Evolutionary conservation across 2,797 vertebrate species (phyloP), one percentile per base, ranked within the genome.

Genomic region (Mallotus villosus): DNA sequence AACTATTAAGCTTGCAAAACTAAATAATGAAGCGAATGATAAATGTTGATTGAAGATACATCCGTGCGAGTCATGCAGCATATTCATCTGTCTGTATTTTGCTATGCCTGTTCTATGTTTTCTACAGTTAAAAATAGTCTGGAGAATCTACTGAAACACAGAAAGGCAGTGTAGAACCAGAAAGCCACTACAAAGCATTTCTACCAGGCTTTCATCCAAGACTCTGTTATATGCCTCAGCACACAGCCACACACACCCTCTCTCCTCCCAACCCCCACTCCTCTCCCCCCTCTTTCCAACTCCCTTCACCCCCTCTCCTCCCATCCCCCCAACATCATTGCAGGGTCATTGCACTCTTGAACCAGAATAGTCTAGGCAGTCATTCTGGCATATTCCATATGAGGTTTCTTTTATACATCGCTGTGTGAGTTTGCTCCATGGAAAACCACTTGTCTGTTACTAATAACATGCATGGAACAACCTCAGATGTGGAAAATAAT

Each of bases 301-400:
- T 22, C 64, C 63, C n/a, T 22, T n/a, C n/a, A 24, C 22, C 41
- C 64, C 22, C 37, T 24, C 41, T 21, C 55, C 66, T 59, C 64
- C 78, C 71, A 49, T 53, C 74, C 82, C 79, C 81, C 81, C 25
- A 1, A 77, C 79, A 74, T 86, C 85, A 86, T 84, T 83, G 80
- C 67, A 77, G 78, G 74, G 78, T 70, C 75, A 72, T 59, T 60
- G 75, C 74, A 77, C 72, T 72, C 76, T 79, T 81, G 70, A 82
- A 80, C 79, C 72, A 80, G 83, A 83, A 81, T 81, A 84, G 74
- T 81, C 71, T 81, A 81, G 76, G 78, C 84, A 63, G 67, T 63
- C 73, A 70, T 72, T 66, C 68, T 73, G 75, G 73, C 81, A 22
- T 72, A 74, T 65, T 73, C 76, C 76, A 76, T 64, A 64, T 78